These are phyloP conservation scores for Gari tellinella DNA, from an alignment of 2,888 invertebrate species.

Conservation along the genomic window DNA sequence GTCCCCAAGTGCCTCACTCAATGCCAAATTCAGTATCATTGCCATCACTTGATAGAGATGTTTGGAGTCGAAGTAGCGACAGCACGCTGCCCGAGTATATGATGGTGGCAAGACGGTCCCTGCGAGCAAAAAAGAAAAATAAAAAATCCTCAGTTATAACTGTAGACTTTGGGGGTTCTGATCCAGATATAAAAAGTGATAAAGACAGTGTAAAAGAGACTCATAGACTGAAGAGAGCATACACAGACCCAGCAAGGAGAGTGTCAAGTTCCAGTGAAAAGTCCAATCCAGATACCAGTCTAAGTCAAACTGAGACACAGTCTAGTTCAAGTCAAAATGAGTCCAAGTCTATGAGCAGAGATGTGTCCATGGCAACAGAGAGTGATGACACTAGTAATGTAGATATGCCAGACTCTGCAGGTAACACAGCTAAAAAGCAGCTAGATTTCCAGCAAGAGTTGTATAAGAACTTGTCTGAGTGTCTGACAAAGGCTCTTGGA, in stretches of 20 bases:
- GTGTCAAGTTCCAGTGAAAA: slow-evolving; percentile 7
- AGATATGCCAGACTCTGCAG: slow-evolving; percentile 1
- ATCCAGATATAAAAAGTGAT: slow-evolving; percentile 53
- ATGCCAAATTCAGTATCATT: slow-evolving; percentile 69
- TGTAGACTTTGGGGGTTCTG: slow-evolving; percentile 60
- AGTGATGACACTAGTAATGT: slow-evolving; percentile 2
- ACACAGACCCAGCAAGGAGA: slow-evolving; percentile 50
- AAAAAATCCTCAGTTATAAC: slow-evolving; percentile 54
- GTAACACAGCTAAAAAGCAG: slow-evolving; percentile 41
- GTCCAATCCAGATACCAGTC: not conserved
- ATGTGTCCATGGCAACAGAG: slow-evolving; percentile 2
- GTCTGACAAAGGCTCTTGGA: slow-evolving; percentile 71
- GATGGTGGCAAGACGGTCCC: slow-evolving; percentile 56
- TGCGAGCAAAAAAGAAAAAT: slow-evolving; percentile 55
- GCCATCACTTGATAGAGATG: slow-evolving; percentile 71
- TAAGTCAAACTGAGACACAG: not conserved
- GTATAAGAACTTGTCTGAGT: slow-evolving; percentile 64
- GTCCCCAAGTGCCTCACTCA: slow-evolving; percentile 31
- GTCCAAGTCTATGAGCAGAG: slow-evolving; percentile 1
- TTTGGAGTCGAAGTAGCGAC: slow-evolving; percentile 77
- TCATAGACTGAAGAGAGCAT: slow-evolving; percentile 48
- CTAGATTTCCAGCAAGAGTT: slow-evolving; percentile 54
- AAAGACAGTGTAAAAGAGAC: slow-evolving; percentile 19
- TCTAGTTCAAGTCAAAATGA: slow-evolving; percentile 3
- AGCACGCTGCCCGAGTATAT: slow-evolving; percentile 82